Percentiles rank a stretch among this genome's conserved stretches.
Evolutionary conservation across 2,797 vertebrate species (phyloP).

Genomic region (Galagoides demidoff): DNA sequence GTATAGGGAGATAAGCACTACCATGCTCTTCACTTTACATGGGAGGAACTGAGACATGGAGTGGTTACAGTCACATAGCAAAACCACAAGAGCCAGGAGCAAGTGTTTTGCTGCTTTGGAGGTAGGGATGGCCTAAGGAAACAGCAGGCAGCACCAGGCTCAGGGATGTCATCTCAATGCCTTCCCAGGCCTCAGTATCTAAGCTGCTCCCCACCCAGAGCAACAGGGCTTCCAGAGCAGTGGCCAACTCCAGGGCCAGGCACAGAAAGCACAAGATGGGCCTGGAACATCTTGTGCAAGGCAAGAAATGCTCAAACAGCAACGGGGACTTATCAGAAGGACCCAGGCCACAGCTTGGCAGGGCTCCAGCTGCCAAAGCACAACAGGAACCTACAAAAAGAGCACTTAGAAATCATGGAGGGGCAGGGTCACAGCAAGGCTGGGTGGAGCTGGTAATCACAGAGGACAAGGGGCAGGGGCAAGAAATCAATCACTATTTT

Average conservation of each 20-base stretch:
- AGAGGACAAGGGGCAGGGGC: background rate
- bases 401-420: background rate
- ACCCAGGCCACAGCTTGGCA: background rate
- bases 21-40: background rate
- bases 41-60: background rate
- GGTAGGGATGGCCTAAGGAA: background rate
- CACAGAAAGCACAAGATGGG: background rate
- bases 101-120: background rate
- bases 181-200: background rate
- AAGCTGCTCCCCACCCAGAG: background rate
- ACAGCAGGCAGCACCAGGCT: background rate
- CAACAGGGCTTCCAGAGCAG: background rate
- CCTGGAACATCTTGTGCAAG: background rate
- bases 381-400: background rate
- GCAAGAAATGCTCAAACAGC: background rate
- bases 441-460: background rate
- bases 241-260: background rate
- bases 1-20: background rate
- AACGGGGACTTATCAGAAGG: background rate
- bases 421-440: background rate
- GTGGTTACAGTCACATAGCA: background rate
- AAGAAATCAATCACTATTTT: background rate
- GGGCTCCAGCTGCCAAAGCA: background rate
- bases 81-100: background rate
- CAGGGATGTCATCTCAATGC: background rate